Base-by-base conservation (phyloP, 1,140 invertebrate genomes). In the Papilio machaon region DNA sequence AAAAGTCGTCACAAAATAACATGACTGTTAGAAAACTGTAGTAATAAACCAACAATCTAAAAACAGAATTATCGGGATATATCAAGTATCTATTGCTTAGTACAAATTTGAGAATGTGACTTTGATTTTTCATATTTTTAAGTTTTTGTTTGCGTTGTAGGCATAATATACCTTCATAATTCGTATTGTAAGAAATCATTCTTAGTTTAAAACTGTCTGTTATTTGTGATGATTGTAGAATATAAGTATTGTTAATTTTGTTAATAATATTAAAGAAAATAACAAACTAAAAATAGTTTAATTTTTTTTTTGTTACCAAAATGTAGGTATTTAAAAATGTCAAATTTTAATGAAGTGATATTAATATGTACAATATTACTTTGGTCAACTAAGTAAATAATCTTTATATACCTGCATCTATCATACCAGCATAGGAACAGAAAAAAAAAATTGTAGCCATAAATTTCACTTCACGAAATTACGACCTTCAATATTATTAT, bases 391-490 rank as follows among this genome's bases (percentile, higher is more conserved):
- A n/a, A n/a, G 23, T 30, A 30, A 1, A 30, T 30, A 30, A 30
- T 30, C 23, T 30, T 30, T 30, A 30, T 30, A 30, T 30, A 30
- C 46, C 46, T 47, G 46, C 10, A 8, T 47, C 46, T 58, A 17
- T 58, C 17, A 30, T 30, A 58, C 54, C 15, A 58, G 54, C 17
- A 58, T 58, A 30, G 23, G 23, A 30, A 30, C 23, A 30, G 15
- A 70, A 70, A 70, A 35, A 2, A 70, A 35, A 19, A 58, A 2
- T 19, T 19, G 5, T 35, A 15, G 0, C 4, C 13, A 35, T 9
- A 64, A 23, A 64, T 35, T 70, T 15, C 64, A 38, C 30, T 70
- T 70, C 13, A 70, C 23, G 30, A 70, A 70, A 70, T 70, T 70
- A 70, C 30, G 13, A 70, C 11, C 6, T 70, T 70, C 64, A 70